Base-by-base conservation (phyloP, 2,797 vertebrate genomes). In the Acomys russatus region DNA sequence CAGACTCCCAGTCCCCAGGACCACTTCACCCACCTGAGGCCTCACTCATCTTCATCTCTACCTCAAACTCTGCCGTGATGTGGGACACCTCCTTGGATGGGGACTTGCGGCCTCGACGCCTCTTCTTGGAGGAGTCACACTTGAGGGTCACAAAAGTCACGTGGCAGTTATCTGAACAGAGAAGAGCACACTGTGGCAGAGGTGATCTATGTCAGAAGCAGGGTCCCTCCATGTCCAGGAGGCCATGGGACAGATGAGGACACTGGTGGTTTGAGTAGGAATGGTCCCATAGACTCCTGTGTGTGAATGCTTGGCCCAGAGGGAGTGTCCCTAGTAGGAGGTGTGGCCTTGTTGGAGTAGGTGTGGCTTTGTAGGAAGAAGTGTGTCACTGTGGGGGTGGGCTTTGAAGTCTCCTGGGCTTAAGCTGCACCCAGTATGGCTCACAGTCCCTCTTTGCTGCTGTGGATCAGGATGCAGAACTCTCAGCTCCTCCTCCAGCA, bases 61-160 rank as follows among this genome's bases (percentile, higher is more conserved):
- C 99, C 98, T 99, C 99, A 44, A 99, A 99, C 98, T 99, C 99
- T 0, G 99, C 99, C 0, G 99, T 99, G 98, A 99, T 99, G 96
- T 99, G 99, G 1, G 99, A 99, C 88, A 99, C 99, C 97, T 99
- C 99, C 97, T 99, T 99, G 0, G 99, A 99, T 0, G 99, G 99
- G 2, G 99, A 99, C 96, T 99, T 99, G 91, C 99, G 99, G 56
- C 99, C 99, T 12, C 99, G 98, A 2, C 99, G 97, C 23, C 99
- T 99, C 96, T 99, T 99, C 99, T 99, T 99, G 6, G 99, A 99
- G 1, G 99, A 99, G 97, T 99, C 99, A 0, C 99, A 99, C 97
- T 99, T 99, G 87, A 99, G 98, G 91, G 99, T 99, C 96, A 99
- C 99, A 33, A 99, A 99, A 1, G 99, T 99, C 87, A 99, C 98